phyloP scores from a whole-genome alignment of 2,888 invertebrate genomes.

The Dysmachus trigonus region DNA sequence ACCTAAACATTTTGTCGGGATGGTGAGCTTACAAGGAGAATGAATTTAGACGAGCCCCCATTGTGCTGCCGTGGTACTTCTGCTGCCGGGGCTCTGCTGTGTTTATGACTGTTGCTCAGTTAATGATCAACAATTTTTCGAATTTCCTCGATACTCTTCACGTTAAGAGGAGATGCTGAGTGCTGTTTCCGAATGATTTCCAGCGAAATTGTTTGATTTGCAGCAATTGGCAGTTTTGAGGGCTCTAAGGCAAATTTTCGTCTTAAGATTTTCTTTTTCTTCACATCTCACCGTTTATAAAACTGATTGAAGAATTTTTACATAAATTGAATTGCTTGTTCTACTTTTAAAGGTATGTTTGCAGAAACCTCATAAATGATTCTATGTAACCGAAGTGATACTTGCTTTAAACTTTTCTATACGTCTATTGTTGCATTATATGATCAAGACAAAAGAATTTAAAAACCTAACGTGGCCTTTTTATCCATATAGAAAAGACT shows the following conservation, averaged over 20 bases:
- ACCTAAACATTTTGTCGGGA: conserved; percentile 34
- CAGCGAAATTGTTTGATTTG: not conserved
- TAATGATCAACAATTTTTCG: not conserved
- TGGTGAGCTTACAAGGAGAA: conserved; percentile 6
- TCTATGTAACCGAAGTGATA: too few relatives aligned
- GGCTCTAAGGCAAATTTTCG: not conserved
- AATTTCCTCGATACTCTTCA: not conserved
- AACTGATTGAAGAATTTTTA: not conserved
- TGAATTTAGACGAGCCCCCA: not conserved
- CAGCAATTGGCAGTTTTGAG: not conserved
- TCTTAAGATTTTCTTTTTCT: not conserved
- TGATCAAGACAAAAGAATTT: too few relatives aligned
- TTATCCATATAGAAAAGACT: too few relatives aligned
- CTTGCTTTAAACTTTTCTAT: too few relatives aligned
- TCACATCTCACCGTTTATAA: not conserved
- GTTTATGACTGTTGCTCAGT: not conserved
- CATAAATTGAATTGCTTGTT: not conserved
- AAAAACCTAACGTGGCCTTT: too few relatives aligned
- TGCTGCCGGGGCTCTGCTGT: not conserved
- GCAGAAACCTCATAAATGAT: too few relatives aligned
- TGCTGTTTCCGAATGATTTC: not conserved
- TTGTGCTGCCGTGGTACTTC: not conserved
- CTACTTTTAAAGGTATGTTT: too few relatives aligned
- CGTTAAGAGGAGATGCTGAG: not conserved
- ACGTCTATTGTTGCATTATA: too few relatives aligned